These are phyloP conservation scores for Aphelenchoides fujianensis DNA, from an alignment of 1,140 invertebrate species.

Conservation along the genomic window DNA sequence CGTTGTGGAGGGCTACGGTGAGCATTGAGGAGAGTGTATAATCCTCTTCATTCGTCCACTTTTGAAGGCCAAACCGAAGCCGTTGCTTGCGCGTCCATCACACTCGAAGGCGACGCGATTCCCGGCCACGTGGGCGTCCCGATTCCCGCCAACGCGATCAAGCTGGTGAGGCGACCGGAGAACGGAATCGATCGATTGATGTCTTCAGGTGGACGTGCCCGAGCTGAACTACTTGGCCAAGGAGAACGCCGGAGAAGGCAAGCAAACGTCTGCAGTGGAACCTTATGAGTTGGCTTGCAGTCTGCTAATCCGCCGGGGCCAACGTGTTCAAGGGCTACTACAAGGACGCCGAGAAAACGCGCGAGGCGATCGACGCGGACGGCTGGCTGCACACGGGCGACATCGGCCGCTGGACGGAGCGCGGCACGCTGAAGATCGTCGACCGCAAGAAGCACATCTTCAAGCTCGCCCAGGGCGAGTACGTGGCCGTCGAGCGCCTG, in stretches of 20 bases:
- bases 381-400: conserved; percentile 64
- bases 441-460: conserved; percentile 68
- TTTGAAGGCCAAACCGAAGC: conserved; percentile 23
- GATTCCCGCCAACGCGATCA: conserved; percentile 57
- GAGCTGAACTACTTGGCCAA: conserved; percentile 58
- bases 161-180: conserved; percentile 61
- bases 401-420: conserved; percentile 63
- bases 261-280: no score
- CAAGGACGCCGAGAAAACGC: conserved; percentile 64
- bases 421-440: conserved; percentile 66
- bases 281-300: no score
- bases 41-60: no score
- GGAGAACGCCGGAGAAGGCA: conserved; percentile 57
- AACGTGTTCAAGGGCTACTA: conserved; percentile 63
- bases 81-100: conserved; percentile 34
- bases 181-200: no score
- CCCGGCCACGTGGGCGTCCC: conserved; percentile 62
- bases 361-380: conserved; percentile 64
- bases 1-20: conserved; percentile 76
- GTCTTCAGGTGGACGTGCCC: no score
- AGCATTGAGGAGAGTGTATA: no score
- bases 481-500: conserved; percentile 69
- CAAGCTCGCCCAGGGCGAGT: conserved; percentile 67
- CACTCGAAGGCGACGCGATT: conserved; percentile 56
- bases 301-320: conserved; percentile 58